These are phyloP conservation scores for Lysandra coridon DNA, from an alignment of 2,888 invertebrate species.

Conservation along the genomic window DNA sequence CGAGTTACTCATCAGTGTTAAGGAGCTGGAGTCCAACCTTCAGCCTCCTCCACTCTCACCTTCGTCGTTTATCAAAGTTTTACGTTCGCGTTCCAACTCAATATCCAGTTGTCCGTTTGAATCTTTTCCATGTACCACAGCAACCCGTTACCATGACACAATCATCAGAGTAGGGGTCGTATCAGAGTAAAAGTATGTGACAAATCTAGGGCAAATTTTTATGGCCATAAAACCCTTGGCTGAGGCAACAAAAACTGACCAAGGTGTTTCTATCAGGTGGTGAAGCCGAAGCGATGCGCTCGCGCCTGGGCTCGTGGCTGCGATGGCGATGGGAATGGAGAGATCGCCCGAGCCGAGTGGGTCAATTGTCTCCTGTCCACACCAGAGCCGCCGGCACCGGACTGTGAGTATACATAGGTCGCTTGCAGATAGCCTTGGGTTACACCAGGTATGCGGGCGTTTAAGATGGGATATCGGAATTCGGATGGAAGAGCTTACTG, in stretches of 20 bases:
- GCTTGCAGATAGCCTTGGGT: not conserved
- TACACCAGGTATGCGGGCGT: not conserved
- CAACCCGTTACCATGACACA: not conserved
- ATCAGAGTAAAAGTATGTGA: not conserved
- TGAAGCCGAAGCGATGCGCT: conserved; percentile 94
- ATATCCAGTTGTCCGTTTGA: not conserved
- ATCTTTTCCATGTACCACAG: not conserved
- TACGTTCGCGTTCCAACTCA: not conserved
- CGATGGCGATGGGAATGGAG: conserved; percentile 90
- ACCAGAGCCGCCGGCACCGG: conserved; percentile 86
- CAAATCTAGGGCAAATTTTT: not conserved
- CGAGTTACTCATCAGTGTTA: not conserved
- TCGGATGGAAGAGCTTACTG: not conserved
- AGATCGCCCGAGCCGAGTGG: conserved; percentile 92
- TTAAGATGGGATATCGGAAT: not conserved
- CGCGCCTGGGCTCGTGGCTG: conserved; percentile 93
- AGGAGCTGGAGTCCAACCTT: not conserved
- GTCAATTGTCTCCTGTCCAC: conserved; percentile 85
- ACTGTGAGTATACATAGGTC: conserved; percentile 85
- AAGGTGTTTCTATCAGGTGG: conserved; percentile 74
- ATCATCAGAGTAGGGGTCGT: no score
- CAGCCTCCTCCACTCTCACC: no score
- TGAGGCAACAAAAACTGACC: not conserved
- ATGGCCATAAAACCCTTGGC: not conserved
- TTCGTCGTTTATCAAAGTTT: no score